Percentiles rank a stretch among this genome's conserved stretches.
phyloP scores from a whole-genome alignment of 1,140 invertebrate genomes.

The Colletes gigas region DNA sequence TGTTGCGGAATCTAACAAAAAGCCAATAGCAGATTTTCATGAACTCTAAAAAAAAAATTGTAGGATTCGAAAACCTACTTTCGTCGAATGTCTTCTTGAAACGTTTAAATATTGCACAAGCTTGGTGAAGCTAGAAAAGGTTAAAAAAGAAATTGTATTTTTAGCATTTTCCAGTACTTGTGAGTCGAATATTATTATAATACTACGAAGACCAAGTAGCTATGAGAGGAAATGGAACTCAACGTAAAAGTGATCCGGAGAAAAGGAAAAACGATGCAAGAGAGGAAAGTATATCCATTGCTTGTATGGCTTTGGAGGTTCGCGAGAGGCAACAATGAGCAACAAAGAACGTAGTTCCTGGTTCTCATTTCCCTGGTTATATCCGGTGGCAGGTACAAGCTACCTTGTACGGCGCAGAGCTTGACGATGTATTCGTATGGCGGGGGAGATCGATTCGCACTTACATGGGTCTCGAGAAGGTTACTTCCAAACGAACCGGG shows the following conservation, averaged over 20 bases:
- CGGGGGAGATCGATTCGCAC: neutral
- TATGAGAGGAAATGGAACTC: neutral
- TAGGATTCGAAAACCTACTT: too few relatives aligned
- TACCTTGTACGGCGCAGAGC: neutral
- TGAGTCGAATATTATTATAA: too few relatives aligned
- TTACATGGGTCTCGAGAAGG: neutral
- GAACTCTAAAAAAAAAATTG: too few relatives aligned
- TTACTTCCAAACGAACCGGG: neutral
- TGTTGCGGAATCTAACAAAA: too few relatives aligned
- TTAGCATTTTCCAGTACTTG: too few relatives aligned
- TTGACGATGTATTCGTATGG: neutral
- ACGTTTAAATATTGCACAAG: too few relatives aligned
- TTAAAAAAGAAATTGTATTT: too few relatives aligned
- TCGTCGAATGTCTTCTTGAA: too few relatives aligned
- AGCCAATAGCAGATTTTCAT: too few relatives aligned
- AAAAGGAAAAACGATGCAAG: neutral
- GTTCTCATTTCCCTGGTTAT: conserved; percentile 38
- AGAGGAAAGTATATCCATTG: neutral
- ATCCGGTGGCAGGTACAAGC: conserved; percentile 16
- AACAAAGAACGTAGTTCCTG: neutral
- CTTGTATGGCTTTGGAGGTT: neutral
- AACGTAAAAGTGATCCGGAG: too few relatives aligned
- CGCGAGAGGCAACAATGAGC: neutral
- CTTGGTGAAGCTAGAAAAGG: too few relatives aligned
- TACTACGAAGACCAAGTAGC: too few relatives aligned